A percentile compares a stretch with the other conserved stretches of the same genome.
Evolutionary conservation across 2,113 vertebrate genomes (phyloP).

Genomic region (Pyrgilauda ruficollis): DNA sequence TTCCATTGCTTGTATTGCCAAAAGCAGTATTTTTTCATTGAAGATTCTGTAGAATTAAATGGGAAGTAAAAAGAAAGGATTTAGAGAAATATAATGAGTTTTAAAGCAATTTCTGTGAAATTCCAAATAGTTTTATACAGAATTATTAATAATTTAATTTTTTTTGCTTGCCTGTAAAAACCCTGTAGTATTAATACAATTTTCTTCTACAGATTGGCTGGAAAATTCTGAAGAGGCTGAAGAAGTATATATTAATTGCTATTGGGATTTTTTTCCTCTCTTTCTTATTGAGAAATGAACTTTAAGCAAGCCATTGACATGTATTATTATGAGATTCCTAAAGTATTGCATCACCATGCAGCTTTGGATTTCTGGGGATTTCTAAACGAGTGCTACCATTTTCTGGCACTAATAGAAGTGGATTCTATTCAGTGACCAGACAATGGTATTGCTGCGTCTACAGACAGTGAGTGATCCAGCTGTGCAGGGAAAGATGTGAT

Average conservation of each 20-base stretch:
- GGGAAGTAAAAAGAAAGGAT: background rate
- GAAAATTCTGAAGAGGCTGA: background rate
- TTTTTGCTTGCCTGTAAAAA: background rate
- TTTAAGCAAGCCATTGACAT: background rate
- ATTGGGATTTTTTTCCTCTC: background rate
- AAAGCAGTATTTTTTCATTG: background rate
- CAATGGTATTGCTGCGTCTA: rapidly evolving
- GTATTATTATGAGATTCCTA: background rate
- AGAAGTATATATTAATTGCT: background rate
- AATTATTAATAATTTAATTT: background rate
- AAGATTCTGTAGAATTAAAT: background rate
- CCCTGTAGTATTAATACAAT: background rate
- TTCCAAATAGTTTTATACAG: background rate
- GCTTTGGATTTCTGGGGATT: background rate
- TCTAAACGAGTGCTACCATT: background rate
- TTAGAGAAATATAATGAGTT: background rate
- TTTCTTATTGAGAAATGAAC: background rate
- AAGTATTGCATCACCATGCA: background rate
- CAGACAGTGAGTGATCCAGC: rapidly evolving
- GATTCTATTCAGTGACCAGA: background rate
- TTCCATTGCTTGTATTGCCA: background rate
- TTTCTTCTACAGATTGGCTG: background rate
- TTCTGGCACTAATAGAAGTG: background rate
- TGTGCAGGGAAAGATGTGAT: background rate
- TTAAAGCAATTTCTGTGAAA: background rate